Conservation (phyloP, 1,140 invertebrate species). For the Megathymus violae region DNA sequence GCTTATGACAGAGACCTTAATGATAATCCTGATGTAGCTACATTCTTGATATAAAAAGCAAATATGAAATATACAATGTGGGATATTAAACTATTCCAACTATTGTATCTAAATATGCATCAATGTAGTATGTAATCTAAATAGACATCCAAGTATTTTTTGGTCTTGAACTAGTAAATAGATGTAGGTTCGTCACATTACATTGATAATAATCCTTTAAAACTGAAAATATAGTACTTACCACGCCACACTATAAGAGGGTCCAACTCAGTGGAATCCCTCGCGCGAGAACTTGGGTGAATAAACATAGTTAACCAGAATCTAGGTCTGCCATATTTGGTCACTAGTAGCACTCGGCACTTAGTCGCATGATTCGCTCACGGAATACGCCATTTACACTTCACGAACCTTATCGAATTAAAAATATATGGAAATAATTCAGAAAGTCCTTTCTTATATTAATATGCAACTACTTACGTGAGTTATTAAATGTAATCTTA, state of each 20-base stretch:
- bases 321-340: slow-evolving; percentile 73
- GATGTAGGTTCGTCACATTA: too few relatives aligned
- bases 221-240: slow-evolving; percentile 49
- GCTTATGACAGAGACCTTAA: background rate
- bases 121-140: too few relatives aligned
- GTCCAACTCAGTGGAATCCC: slow-evolving; percentile 72
- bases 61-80: too few relatives aligned
- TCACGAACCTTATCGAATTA: slow-evolving; percentile 19
- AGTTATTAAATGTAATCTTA: too few relatives aligned
- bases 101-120: too few relatives aligned
- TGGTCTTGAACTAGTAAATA: too few relatives aligned
- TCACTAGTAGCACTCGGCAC: slow-evolving; percentile 50
- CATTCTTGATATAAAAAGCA: too few relatives aligned
- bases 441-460: slow-evolving; percentile 2
- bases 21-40: too few relatives aligned
- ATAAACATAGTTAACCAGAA: slow-evolving; percentile 79
- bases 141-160: too few relatives aligned
- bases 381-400: slow-evolving; percentile 9
- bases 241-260: slow-evolving; percentile 73
- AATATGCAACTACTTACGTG: background rate
- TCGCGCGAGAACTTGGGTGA: slow-evolving; percentile 72
- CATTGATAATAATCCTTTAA: too few relatives aligned
- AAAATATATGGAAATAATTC: slow-evolving; percentile 16
- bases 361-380: slow-evolving; percentile 30
- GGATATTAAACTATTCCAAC: too few relatives aligned